Evolutionary conservation across 2,888 invertebrate species (phyloP), one percentile per base, ranked within the genome.

Genomic region (Ptychoptera albimana): DNA sequence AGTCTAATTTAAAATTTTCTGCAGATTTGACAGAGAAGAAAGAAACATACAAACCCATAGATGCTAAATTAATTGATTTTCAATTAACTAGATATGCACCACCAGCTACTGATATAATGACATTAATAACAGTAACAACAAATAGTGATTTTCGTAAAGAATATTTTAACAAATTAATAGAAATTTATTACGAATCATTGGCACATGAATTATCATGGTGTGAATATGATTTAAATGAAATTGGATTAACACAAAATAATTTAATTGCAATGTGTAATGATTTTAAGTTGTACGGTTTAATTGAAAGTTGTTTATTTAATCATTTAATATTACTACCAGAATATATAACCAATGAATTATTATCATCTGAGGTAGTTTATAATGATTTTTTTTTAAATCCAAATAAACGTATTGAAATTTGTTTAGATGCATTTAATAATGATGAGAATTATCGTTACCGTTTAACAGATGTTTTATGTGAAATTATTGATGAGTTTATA

Each of bases 21-120:
- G 9, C 6, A 4, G 32, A 32, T 11, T 32, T n/a, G 9, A 32
- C 2, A 7, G 32, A 9, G 2, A 9, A 4, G 9, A 32, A 9
- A 32, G 9, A 32, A 32, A 14, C 15, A 31, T 14, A 31, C 1
- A 47, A 48, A 2, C 63, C 65, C 2, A 53, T 59, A 0, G 60
- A 60, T 7, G 71, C 71, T 46, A 54, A 68, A 32, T 52, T 75
- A 29, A 64, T 75, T 2, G 75, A 75, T 53, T 75, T 70, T 50
- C 75, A 75, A 51, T 51, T 73, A 44, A 53, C 65, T 1, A 62
- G 71, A n/a, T 76, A 75, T 47, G 62, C 63, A 14, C 71, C 74
- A 1, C 71, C 74, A 2, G 63, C 70, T 1, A 64, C 72, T 41
- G 75, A 76, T 51, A 58, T 74, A 2, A 55, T 70, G 8, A 62